A percentile compares a stretch with the other conserved stretches of the same genome.
phyloP scores from a whole-genome alignment of 2,888 invertebrate species.

The Agonopterix alstromeriana region DNA sequence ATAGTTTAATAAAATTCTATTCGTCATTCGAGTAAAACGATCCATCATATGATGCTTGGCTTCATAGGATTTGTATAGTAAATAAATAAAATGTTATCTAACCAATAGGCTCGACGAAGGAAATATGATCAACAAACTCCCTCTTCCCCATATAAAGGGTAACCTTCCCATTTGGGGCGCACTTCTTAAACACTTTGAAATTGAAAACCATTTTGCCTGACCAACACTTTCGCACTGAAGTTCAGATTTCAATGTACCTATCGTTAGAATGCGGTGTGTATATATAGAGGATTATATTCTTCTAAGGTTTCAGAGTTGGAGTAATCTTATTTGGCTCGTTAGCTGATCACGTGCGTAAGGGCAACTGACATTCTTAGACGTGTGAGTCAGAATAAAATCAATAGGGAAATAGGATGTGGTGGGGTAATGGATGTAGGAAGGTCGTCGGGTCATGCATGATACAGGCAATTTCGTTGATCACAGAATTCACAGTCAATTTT shows the following conservation, averaged over 20 bases:
- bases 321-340: slow-evolving; percentile 53
- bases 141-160: slow-evolving; percentile 91
- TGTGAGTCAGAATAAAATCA: no score
- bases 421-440: no score
- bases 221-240: slow-evolving; percentile 1
- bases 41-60: no score
- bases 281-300: slow-evolving; percentile 56
- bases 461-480: no score
- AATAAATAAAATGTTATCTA: slow-evolving; percentile 25
- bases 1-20: no score
- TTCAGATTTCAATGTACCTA: slow-evolving; percentile 5
- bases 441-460: no score
- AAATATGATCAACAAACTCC: slow-evolving; percentile 92
- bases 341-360: slow-evolving; percentile 29
- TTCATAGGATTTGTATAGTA: no score
- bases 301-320: slow-evolving; percentile 45
- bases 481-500: no score
- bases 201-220: slow-evolving; percentile 86
- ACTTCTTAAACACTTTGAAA: slow-evolving; percentile 94
- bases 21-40: no score
- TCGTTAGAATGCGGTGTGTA: neutral
- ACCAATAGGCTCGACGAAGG: slow-evolving; percentile 92
- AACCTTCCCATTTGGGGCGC: slow-evolving; percentile 91
- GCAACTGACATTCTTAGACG: neutral
- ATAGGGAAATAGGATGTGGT: neutral